A percentile compares a stretch with the other conserved stretches of the same genome.
These are phyloP conservation scores for Brachyptera risi DNA, from an alignment of 2,888 invertebrate genomes.

Conservation along the genomic window DNA sequence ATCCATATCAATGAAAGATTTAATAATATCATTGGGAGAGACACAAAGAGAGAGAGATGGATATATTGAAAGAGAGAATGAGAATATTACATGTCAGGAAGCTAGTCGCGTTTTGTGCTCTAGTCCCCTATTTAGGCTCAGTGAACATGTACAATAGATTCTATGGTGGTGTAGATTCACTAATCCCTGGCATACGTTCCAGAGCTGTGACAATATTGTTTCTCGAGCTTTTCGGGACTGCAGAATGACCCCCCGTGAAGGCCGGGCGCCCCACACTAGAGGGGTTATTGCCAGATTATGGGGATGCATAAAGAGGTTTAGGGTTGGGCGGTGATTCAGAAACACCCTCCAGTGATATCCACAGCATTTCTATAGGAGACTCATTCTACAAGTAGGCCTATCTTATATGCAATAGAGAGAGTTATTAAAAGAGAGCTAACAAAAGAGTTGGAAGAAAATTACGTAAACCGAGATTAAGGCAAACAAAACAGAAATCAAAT, in stretches of 20 bases:
- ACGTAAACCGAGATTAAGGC: background rate
- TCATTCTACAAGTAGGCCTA: conserved; percentile 3
- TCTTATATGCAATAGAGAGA: background rate
- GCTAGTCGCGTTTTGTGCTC: background rate
- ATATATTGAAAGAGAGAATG: too few relatives aligned
- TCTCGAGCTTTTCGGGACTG: conserved; percentile 30
- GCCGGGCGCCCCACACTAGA: conserved; percentile 14
- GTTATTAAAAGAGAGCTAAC: conserved; percentile 12
- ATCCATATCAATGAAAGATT: too few relatives aligned
- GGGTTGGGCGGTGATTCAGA: conserved; percentile 24
- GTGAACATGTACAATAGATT: conserved; percentile 2
- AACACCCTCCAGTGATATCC: conserved; percentile 14
- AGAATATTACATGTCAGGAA: too few relatives aligned
- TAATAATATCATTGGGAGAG: too few relatives aligned
- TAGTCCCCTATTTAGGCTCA: background rate
- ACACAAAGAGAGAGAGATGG: too few relatives aligned
- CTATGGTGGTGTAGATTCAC: conserved; percentile 23
- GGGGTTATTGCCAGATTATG: conserved; percentile 19
- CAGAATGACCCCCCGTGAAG: conserved; percentile 28
- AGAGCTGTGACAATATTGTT: conserved; percentile 34
- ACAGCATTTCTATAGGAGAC: conserved; percentile 3
- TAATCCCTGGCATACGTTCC: conserved; percentile 34
- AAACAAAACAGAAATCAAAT: conserved; percentile 13
- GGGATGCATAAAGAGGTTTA: background rate
- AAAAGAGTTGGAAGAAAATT: conserved; percentile 12